These are phyloP conservation scores for Strigops habroptila DNA, from an alignment of 2,113 vertebrate species.

Conservation along the genomic window DNA sequence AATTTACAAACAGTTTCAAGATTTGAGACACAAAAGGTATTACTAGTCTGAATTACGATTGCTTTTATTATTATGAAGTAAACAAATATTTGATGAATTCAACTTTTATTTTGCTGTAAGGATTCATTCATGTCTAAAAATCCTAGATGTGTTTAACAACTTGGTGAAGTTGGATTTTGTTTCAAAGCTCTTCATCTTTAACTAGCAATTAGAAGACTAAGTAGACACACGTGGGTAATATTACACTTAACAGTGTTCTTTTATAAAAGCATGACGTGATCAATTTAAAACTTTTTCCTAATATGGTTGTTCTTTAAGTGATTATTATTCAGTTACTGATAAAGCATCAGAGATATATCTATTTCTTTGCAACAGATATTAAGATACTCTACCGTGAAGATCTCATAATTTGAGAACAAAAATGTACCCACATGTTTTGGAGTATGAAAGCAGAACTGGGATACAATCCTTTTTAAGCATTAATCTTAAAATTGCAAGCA, in stretches of 20 bases:
- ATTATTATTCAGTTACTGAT: background rate
- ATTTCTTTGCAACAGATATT: background rate
- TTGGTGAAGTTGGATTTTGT: background rate
- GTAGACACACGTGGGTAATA: background rate
- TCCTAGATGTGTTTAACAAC: background rate
- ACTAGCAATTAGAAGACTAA: background rate
- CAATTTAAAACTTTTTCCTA: background rate
- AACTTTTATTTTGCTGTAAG: background rate
- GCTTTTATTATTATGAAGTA: background rate
- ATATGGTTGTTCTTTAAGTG: background rate
- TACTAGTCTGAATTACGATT: background rate
- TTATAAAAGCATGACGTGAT: background rate
- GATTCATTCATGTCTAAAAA: background rate
- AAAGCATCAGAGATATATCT: background rate
- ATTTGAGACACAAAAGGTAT: background rate
- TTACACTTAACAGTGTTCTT: background rate
- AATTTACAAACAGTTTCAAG: background rate
- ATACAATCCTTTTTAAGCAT: accelerated
- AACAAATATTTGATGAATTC: background rate
- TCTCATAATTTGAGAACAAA: background rate
- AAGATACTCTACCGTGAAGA: background rate
- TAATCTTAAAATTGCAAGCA: background rate
- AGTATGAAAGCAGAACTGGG: background rate
- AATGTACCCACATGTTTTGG: background rate
- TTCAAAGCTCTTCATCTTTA: background rate